Percentiles rank a stretch among this genome's conserved stretches.
These are phyloP conservation scores for Philhelius pedissequus DNA, from an alignment of 2,888 invertebrate genomes.

Conservation along the genomic window DNA sequence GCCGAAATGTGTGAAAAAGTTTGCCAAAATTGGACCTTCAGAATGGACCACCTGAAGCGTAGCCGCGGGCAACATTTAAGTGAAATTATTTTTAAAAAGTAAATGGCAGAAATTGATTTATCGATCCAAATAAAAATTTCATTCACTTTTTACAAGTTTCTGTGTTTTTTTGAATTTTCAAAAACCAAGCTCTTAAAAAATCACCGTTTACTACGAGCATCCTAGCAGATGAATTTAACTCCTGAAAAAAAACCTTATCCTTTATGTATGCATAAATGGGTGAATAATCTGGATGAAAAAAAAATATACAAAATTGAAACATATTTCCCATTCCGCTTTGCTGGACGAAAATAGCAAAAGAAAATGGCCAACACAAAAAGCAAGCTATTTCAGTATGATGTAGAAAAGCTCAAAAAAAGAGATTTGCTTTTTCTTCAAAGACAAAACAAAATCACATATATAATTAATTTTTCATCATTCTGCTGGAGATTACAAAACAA, in stretches of 20 bases:
- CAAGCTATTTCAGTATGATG: not conserved
- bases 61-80: too few relatives aligned
- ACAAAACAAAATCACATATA: constrained; percentile 50
- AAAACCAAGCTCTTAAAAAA: too few relatives aligned
- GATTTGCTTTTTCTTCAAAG: constrained; percentile 48
- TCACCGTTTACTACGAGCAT: too few relatives aligned
- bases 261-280: constrained; percentile 63
- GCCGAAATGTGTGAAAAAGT: too few relatives aligned
- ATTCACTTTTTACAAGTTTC: too few relatives aligned
- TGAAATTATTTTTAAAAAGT: too few relatives aligned
- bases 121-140: too few relatives aligned
- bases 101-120: too few relatives aligned
- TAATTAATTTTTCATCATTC: constrained; percentile 64
- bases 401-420: not conserved
- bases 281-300: constrained; percentile 59
- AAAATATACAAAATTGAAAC: constrained; percentile 41
- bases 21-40: too few relatives aligned
- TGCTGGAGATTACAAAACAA: constrained; percentile 55
- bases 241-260: constrained; percentile 47
- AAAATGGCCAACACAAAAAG: constrained; percentile 1
- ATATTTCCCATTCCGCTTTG: constrained; percentile 59
- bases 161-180: too few relatives aligned
- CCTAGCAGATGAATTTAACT: not conserved
- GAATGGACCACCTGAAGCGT: too few relatives aligned
- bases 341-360: constrained; percentile 44